Evolutionary conservation across 2,888 invertebrate species (phyloP).

Genomic region (Mythimna lalbum): DNA sequence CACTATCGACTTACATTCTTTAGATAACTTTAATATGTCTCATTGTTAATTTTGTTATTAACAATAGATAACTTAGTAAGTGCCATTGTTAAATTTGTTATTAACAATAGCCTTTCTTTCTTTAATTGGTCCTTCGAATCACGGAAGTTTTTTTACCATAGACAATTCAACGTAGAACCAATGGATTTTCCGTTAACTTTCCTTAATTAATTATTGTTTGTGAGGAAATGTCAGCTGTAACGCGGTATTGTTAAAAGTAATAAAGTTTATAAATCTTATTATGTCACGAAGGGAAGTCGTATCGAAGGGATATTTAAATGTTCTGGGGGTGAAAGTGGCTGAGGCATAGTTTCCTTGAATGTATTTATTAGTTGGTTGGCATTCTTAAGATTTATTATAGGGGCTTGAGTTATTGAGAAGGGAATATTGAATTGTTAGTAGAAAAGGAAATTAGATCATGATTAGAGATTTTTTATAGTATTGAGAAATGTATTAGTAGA

Average conservation of each 20-base stretch:
- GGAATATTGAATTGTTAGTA: neutral
- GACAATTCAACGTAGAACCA: conserved; percentile 37
- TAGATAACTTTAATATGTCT: neutral
- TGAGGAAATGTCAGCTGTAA: conserved; percentile 35
- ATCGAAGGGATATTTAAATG: conserved; percentile 51
- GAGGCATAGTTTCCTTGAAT: conserved; percentile 57
- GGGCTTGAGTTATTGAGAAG: conserved; percentile 1
- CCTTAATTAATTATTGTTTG: conserved; percentile 34
- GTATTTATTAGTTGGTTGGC: conserved; percentile 55
- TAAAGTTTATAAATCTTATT: conserved; percentile 30
- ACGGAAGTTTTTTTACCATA: conserved; percentile 28
- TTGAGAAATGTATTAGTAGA: neutral
- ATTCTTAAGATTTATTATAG: conserved; percentile 40
- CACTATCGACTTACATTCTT: neutral
- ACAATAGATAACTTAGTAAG: conserved; percentile 4
- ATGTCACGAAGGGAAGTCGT: conserved; percentile 51
- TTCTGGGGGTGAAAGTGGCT: conserved; percentile 58
- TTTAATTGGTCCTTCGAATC: conserved; percentile 31
- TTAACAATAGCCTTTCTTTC: neutral
- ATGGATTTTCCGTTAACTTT: conserved; percentile 38
- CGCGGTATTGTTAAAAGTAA: conserved; percentile 37
- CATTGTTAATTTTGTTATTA: neutral
- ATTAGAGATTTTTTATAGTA: neutral
- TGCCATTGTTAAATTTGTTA: neutral
- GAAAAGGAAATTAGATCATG: neutral